Evolutionary conservation across 2,888 invertebrate species (phyloP).

Genomic region (Pollenia angustigena): DNA sequence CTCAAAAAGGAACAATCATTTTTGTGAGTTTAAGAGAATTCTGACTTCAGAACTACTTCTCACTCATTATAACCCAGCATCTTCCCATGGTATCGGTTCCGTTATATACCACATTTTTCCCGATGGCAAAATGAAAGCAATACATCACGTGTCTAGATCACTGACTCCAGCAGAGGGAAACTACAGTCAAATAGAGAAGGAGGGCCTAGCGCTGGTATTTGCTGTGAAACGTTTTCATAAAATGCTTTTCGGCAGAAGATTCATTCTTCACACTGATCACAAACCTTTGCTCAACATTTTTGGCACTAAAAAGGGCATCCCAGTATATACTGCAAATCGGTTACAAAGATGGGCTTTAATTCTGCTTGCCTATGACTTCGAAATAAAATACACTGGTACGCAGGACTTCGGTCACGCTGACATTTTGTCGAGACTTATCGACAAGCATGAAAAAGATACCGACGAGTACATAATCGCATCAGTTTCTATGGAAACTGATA

Average conservation of each 20-base stretch:
- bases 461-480: constrained; percentile 31
- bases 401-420: too few species aligned
- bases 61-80: constrained; percentile 36
- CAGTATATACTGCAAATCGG: constrained; percentile 56
- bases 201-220: too few species aligned
- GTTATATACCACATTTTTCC: constrained; percentile 35
- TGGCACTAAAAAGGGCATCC: constrained; percentile 76
- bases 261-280: constrained; percentile 79
- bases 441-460: constrained; percentile 20
- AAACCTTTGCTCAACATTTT: constrained; percentile 81
- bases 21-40: constrained; percentile 27
- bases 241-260: constrained; percentile 61
- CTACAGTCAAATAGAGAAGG: too few species aligned
- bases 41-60: constrained; percentile 23
- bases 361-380: constrained; percentile 31
- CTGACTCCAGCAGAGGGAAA: too few species aligned
- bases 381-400: constrained; percentile 21
- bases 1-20: constrained; percentile 36
- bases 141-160: not conserved
- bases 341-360: constrained; percentile 21
- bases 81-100: constrained; percentile 18
- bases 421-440: too few species aligned
- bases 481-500: constrained; percentile 18
- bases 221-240: constrained; percentile 46
- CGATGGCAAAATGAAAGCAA: not conserved